Evolutionary conservation across 2,113 vertebrate genomes (phyloP), one percentile per base, ranked within the genome.

Genomic region (Oreochromis spilurus): DNA sequence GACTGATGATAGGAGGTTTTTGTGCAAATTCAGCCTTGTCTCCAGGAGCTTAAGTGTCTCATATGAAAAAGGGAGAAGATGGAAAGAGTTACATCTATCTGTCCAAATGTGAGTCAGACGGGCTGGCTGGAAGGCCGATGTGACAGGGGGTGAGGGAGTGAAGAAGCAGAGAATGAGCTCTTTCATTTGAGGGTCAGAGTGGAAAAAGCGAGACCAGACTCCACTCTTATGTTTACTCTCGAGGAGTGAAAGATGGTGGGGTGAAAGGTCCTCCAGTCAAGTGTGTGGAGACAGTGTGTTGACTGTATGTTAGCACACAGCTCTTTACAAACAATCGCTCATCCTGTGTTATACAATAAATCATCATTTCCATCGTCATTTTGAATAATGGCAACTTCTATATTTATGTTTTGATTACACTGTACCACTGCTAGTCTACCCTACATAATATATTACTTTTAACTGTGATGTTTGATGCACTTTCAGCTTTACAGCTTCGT

Each of bases 121-220:
- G 19, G 70, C 85, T 10, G 88, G 60, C 88, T 89, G 89, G 84
- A 83, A 84, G 86, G 86, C 88, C 52, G 84, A 82, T 86, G 93
- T 82, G 87, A 85, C 9, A 9, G 78, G 57, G 87, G 67, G 85
- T 55, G 82, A 57, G 55, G 3, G 80, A 79, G 87, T 40, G 86
- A 84, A 89, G 90, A 89, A 89, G 58, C 67, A 13, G 87, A 94
- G 94, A 96, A 95, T 91, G 94, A 87, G 92, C 87, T 93, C 94
- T 94, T 96, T 95, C 94, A 95, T 95, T 94, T 88, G 43, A 89
- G 90, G 86, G 91, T 86, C 91, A 50, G 65, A 75, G 83, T 89
- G 89, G 88, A 92, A 94, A 92, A 95, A 92, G 78, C 65, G 8
- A 85, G 90, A 21, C 65, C 29, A 48, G 87, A 91, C 87, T 94